These are phyloP conservation scores for Chromobotia macracanthus DNA, from an alignment of 2,797 vertebrate species.

Conservation along the genomic window DNA sequence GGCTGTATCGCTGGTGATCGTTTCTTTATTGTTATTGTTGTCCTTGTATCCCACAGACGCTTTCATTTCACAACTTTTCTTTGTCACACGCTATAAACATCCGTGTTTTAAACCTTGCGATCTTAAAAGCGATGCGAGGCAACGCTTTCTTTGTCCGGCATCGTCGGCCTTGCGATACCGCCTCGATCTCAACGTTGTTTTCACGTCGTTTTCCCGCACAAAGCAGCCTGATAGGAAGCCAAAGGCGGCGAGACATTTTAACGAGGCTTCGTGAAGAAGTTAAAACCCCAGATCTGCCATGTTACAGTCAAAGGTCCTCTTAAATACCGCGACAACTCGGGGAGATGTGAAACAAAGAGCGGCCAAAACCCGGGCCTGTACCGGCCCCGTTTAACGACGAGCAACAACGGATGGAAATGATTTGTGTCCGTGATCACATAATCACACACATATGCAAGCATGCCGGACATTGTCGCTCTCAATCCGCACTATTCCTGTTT, in stretches of 20 bases:
- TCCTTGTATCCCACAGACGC: not conserved
- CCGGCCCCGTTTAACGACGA: not conserved
- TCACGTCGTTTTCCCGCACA: too few relatives aligned
- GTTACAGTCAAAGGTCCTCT: not conserved
- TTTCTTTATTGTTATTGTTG: not conserved
- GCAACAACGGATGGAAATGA: not conserved
- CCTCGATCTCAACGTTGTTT: not conserved
- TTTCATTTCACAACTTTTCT: not conserved
- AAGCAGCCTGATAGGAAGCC: not conserved
- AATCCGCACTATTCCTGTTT: conserved; percentile 69
- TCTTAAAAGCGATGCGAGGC: not conserved
- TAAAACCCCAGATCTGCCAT: not conserved
- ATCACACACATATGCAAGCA: not conserved
- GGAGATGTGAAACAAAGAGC: not conserved
- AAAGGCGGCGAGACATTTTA: not conserved
- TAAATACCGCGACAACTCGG: not conserved
- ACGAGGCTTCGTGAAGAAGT: not conserved
- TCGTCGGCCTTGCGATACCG: not conserved
- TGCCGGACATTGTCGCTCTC: conserved; percentile 21
- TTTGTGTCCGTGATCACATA: not conserved
- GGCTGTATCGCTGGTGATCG: too few relatives aligned
- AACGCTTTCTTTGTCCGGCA: not conserved
- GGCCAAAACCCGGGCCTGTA: conserved; percentile 23
- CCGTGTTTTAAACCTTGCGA: not conserved
- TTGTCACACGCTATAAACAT: not conserved